Evolutionary conservation across 2,888 invertebrate species (phyloP), one percentile per base, ranked within the genome.

Genomic region (Criorhina ranunculi): DNA sequence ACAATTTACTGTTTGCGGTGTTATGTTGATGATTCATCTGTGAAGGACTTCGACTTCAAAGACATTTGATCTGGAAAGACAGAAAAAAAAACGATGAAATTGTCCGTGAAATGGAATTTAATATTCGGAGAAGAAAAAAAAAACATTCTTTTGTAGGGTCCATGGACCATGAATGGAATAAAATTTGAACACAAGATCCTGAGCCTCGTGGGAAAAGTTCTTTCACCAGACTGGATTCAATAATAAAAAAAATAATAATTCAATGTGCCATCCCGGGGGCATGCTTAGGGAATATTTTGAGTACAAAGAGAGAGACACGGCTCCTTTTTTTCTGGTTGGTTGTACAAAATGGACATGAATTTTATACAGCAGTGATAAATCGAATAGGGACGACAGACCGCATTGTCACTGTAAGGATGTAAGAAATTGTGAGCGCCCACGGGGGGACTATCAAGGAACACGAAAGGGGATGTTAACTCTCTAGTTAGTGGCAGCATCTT

Each of bases 51-150:
- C 29, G 51, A 59, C 51, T 31, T 76, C 57, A 79, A 73, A 49
- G 46, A 60, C 85, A 85, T 85, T 70, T 57, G 67, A 80, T 70
- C 85, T 85, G 85, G 8, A 83, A 85, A 49, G n/a, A 83, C 17
- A 70, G 57, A 55, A 24, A 59, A 79, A 29, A 24, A n/a, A 12
- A 60, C 33, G 9, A 40, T 12, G 9, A 31, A 57, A 67, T 66
- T 44, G 12, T 60, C 24, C 62, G 55, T 62, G 15, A 72, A 64
- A 70, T 51, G 33, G 35, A 77, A 72, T 60, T 19, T 44, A 67
- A 46, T 60, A 53, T 33, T 46, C 2, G 31, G 12, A 17, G 2
- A 49, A 33, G 49, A 42, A 15, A 35, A 53, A 33, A 59, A 0
- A 37, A 8, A n/a, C 1, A 9, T 17, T 37, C 49, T 72, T 11